Conservation (phyloP, 2,888 invertebrate species). For the Melipona bicolor region DNA sequence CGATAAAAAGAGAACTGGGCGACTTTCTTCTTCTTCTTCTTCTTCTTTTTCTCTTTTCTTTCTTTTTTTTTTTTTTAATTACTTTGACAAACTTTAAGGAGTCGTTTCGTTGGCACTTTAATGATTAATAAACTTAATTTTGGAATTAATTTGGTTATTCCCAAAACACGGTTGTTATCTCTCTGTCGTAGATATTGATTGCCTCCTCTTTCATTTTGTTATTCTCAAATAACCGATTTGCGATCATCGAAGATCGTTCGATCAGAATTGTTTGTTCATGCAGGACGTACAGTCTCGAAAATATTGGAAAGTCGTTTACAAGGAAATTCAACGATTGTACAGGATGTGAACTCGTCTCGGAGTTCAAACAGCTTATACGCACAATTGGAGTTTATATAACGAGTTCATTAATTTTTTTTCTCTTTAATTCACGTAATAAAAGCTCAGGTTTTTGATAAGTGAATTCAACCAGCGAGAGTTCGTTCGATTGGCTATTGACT, state of each 20-base stretch:
- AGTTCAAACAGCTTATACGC: too few relatives aligned
- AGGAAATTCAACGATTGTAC: too few relatives aligned
- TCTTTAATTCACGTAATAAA: too few relatives aligned
- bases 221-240: not conserved
- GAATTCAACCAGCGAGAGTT: too few relatives aligned
- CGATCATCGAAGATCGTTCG: not conserved
- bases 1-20: conserved; percentile 2
- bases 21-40: not conserved
- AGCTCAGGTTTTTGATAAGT: too few relatives aligned
- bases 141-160: too few relatives aligned
- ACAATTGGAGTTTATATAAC: too few relatives aligned
- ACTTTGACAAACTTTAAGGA: not conserved
- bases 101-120: not conserved
- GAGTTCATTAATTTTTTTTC: too few relatives aligned
- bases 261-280: not conserved
- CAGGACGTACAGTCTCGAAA: not conserved
- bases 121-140: not conserved
- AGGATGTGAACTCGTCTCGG: too few relatives aligned
- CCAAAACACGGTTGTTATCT: too few relatives aligned
- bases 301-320: not conserved
- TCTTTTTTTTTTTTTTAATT: not conserved
- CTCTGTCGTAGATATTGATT: not conserved
- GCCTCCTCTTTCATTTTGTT: not conserved
- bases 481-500: too few relatives aligned
- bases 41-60: too few relatives aligned